A percentile compares a stretch with the other conserved stretches of the same genome.
Conservation (phyloP, 2,888 invertebrate genomes). For the Orgyia antiqua region DNA sequence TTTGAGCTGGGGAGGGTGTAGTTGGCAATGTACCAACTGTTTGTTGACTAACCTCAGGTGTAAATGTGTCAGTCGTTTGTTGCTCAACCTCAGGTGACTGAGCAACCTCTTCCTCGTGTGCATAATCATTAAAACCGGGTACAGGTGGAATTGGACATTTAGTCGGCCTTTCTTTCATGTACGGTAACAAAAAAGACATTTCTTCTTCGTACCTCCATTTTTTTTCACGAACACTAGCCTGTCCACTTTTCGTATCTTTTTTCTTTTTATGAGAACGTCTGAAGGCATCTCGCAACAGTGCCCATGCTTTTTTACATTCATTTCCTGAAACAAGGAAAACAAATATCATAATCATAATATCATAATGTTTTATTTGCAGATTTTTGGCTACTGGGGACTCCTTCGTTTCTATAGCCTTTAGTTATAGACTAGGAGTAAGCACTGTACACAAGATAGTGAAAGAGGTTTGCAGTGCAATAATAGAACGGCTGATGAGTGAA, state of each 20-base stretch:
- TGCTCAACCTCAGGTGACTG: too few species aligned
- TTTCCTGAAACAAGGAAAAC: slow-evolving; percentile 4
- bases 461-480: slow-evolving; percentile 16
- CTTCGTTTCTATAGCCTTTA: slow-evolving; percentile 14
- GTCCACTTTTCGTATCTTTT: slow-evolving; percentile 7
- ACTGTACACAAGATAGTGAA: slow-evolving; percentile 18
- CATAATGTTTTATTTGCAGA: slow-evolving; percentile 5
- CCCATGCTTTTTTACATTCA: slow-evolving; percentile 4
- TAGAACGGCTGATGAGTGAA: slow-evolving; percentile 9
- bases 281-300: slow-evolving; percentile 2
- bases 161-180: too few species aligned
- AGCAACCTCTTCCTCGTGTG: too few species aligned
- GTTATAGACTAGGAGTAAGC: slow-evolving; percentile 19
- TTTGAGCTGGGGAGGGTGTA: too few species aligned
- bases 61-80: too few species aligned
- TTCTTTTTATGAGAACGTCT: too few species aligned
- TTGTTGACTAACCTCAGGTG: too few species aligned
- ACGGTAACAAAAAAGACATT: slow-evolving; percentile 9
- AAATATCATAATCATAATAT: too few species aligned
- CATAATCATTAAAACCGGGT: too few species aligned
- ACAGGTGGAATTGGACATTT: too few species aligned
- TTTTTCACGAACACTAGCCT: slow-evolving; percentile 9
- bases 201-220: slow-evolving; percentile 9
- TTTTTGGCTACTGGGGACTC: slow-evolving; percentile 20
- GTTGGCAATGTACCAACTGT: too few species aligned